phyloP scores from a whole-genome alignment of 2,888 invertebrate species.

The Cosmia trapezina region DNA sequence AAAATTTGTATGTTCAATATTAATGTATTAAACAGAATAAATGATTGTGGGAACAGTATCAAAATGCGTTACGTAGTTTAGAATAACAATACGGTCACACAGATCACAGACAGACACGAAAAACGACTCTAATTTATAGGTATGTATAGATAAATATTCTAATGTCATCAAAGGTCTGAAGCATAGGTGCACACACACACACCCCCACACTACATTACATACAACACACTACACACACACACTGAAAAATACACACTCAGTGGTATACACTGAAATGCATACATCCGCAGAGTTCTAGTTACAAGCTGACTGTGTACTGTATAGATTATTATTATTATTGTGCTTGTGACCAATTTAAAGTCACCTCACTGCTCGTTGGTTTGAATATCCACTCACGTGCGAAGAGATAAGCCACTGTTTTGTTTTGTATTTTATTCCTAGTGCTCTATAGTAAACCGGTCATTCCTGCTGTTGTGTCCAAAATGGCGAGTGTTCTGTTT shows the following conservation, averaged over 20 bases:
- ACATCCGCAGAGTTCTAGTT: neutral
- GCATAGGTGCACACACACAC: too few relatives aligned
- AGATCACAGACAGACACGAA: too few relatives aligned
- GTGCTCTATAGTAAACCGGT: conserved; percentile 12
- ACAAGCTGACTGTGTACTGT: neutral
- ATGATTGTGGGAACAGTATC: too few relatives aligned
- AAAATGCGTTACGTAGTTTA: too few relatives aligned
- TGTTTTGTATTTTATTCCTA: conserved; percentile 50
- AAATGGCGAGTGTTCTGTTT: conserved; percentile 16
- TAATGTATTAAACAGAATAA: too few relatives aligned
- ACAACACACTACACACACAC: too few relatives aligned
- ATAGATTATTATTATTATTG: conserved; percentile 29
- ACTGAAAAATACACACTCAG: too few relatives aligned
- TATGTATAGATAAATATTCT: neutral
- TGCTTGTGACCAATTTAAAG: conserved; percentile 41
- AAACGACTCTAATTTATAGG: neutral
- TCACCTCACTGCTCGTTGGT: conserved; percentile 49
- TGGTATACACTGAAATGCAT: neutral
- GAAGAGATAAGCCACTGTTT: conserved; percentile 46
- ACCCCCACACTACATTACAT: too few relatives aligned
- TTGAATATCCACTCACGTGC: conserved; percentile 50
- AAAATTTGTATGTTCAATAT: too few relatives aligned
- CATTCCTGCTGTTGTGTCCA: conserved; percentile 6
- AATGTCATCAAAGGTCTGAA: neutral
- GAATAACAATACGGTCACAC: too few relatives aligned